Evolutionary conservation across 2,797 vertebrate genomes (phyloP).

Genomic region (Lutjanus argentimaculatus): DNA sequence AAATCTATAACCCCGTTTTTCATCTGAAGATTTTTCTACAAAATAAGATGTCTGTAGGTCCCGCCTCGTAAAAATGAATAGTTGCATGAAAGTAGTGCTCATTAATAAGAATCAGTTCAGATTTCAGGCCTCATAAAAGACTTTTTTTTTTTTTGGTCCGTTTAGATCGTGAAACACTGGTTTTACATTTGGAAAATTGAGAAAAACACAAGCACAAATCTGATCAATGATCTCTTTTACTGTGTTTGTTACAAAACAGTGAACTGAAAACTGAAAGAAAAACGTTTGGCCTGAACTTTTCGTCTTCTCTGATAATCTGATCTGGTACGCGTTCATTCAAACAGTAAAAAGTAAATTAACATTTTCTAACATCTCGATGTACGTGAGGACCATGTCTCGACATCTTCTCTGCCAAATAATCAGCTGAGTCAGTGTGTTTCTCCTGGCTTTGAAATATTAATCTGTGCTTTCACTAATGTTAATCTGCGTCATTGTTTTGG

Average conservation of each 20-base stretch:
- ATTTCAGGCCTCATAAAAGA: not conserved
- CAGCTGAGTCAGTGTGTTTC: not conserved
- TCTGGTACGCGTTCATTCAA: not conserved
- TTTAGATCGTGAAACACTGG: not conserved
- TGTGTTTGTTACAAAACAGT: not conserved
- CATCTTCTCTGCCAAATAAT: not conserved
- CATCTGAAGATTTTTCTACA: not conserved
- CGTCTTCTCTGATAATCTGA: not conserved
- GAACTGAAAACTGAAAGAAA: not conserved
- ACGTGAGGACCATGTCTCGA: not conserved
- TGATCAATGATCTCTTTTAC: not conserved
- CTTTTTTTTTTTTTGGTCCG: not conserved
- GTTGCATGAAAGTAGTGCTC: conserved; percentile 19
- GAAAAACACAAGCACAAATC: not conserved
- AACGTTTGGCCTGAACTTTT: not conserved
- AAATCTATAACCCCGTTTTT: not conserved
- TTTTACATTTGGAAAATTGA: not conserved
- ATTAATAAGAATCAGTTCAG: not conserved
- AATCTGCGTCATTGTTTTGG: conserved; percentile 1
- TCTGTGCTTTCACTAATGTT: conserved; percentile 6
- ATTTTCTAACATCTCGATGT: not conserved
- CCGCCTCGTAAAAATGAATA: not conserved
- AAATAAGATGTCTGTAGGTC: not conserved
- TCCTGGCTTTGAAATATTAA: not conserved
- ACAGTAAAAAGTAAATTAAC: not conserved